phyloP scores from a whole-genome alignment of 2,113 vertebrate species.

The Ctenodactylus gundi region DNA sequence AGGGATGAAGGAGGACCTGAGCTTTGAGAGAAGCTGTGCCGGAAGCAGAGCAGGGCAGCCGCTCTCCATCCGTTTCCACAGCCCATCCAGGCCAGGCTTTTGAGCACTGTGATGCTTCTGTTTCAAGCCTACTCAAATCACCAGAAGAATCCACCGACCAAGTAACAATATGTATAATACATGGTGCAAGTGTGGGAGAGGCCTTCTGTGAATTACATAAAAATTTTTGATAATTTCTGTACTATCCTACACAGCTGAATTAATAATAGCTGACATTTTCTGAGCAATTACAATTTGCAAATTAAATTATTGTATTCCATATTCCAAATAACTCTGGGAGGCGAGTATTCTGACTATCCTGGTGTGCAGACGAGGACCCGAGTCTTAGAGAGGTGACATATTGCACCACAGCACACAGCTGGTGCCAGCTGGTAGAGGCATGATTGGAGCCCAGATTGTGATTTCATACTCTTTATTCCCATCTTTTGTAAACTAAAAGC shows the following conservation, averaged over 20 bases:
- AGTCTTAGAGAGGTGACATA: background rate
- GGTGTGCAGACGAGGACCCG: background rate
- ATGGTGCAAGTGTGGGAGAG: background rate
- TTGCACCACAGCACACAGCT: background rate
- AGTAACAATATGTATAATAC: slow-evolving; percentile 42
- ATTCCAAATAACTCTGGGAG: background rate
- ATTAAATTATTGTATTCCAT: slow-evolving; percentile 25
- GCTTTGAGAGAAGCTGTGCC: background rate
- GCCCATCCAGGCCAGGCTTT: background rate
- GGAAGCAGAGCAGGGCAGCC: background rate
- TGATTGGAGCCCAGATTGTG: background rate
- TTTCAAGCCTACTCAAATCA: background rate
- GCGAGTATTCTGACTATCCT: background rate
- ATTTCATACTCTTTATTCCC: background rate
- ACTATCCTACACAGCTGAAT: background rate
- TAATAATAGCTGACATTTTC: slow-evolving; percentile 43
- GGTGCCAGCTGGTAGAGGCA: background rate
- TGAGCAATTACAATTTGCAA: slow-evolving; percentile 2
- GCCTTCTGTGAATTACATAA: background rate
- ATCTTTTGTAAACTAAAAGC: background rate
- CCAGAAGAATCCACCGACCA: background rate
- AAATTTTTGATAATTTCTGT: background rate
- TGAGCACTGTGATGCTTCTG: background rate
- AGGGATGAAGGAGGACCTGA: background rate
- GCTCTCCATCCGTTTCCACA: background rate